Percentiles rank a stretch among this genome's conserved stretches.
Evolutionary conservation across 1,140 invertebrate species (phyloP).

Genomic region (Camponotus floridanus): DNA sequence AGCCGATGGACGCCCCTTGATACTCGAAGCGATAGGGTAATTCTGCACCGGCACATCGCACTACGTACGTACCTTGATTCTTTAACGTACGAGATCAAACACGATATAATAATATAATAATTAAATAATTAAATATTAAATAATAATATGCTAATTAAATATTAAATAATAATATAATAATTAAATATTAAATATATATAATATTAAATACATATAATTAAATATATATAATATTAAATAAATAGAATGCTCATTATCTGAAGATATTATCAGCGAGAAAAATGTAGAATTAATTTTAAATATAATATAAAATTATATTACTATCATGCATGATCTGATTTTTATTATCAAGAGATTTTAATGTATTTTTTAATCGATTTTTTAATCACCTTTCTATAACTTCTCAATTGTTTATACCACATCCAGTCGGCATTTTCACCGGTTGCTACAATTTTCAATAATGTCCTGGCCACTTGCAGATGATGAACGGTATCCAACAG

Average conservation of each 20-base stretch:
- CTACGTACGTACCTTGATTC: conserved; percentile 86
- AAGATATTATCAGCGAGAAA: too few relatives aligned
- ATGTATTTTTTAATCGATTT: conserved; percentile 55
- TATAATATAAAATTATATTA: not conserved
- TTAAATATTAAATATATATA: not conserved
- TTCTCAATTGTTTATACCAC: conserved; percentile 98
- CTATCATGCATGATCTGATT: not conserved
- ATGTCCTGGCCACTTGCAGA: conserved; percentile 92
- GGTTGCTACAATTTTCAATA: conserved; percentile 87
- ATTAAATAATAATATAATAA: not conserved
- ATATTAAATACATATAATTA: too few relatives aligned
- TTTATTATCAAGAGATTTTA: not conserved
- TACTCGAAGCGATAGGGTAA: conserved; percentile 99
- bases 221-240: too few relatives aligned
- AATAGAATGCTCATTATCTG: not conserved
- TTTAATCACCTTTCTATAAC: conserved; percentile 78
- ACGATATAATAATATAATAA: conserved; percentile 1
- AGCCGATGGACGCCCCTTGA: conserved; percentile 94
- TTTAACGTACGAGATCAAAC: conserved; percentile 56
- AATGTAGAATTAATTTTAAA: too few relatives aligned
- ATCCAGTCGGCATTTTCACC: conserved; percentile 89
- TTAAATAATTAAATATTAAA: not conserved
- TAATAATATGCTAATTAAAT: too few relatives aligned
- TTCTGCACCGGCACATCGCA: conserved; percentile 95
- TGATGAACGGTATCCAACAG: conserved; percentile 98